Conservation (phyloP, 2,888 invertebrate genomes). For the Autographa gamma region DNA sequence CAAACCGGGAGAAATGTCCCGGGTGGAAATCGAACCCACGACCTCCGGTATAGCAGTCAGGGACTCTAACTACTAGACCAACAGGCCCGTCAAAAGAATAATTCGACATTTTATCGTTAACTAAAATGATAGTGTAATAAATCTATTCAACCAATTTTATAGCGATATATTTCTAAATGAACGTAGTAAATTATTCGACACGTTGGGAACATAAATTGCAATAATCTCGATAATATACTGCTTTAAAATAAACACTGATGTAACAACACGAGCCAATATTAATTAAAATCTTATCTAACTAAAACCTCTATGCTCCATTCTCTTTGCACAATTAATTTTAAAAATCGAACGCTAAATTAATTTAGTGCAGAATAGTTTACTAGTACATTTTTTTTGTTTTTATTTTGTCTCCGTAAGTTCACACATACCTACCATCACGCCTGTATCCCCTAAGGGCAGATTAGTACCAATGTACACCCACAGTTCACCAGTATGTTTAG, state of each 20-base stretch:
- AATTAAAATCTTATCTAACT: conserved; percentile 3
- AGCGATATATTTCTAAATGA: background rate
- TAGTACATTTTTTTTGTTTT: no score
- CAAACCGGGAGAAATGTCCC: no score
- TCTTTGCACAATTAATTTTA: conserved; percentile 3
- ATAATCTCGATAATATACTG: background rate
- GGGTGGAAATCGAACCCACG: no score
- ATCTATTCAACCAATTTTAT: background rate
- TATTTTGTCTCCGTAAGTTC: no score
- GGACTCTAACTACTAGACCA: no score
- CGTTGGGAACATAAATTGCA: background rate
- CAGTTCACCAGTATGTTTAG: no score
- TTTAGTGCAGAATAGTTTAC: conserved; percentile 7
- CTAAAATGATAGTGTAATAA: background rate
- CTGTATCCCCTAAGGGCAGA: no score
- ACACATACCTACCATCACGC: no score
- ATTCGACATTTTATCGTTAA: no score
- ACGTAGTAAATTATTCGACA: background rate
- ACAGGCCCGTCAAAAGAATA: no score
- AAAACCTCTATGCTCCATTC: background rate
- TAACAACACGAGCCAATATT: conserved; percentile 1
- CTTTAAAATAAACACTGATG: background rate
- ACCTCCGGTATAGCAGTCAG: no score
- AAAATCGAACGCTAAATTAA: conserved; percentile 3
- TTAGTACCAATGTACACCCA: no score